Evolutionary conservation across 92 coral and sea anemone species (phyloP).

Genomic region (Phymanthus crucifer): DNA sequence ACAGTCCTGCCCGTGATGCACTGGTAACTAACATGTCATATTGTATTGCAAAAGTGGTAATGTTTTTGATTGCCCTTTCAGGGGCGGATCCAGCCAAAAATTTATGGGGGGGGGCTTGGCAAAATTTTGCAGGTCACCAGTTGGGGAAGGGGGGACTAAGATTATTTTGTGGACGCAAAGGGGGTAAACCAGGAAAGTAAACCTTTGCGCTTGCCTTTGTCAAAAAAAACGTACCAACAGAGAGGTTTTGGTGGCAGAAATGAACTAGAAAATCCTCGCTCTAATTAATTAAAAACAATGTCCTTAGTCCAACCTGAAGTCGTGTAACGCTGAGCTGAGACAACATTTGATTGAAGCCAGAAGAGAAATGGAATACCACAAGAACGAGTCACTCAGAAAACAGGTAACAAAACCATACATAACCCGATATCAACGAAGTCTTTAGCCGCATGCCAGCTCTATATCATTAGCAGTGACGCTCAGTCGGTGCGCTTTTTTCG

Average conservation of each 20-base stretch:
- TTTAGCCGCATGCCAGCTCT: not conserved
- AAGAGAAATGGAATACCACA: constrained; percentile 76
- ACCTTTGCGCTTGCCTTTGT: too few relatives aligned
- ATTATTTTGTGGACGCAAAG: too few relatives aligned
- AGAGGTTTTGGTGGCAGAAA: too few relatives aligned
- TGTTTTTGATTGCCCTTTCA: not conserved
- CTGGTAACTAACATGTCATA: constrained; percentile 54
- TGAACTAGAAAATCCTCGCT: too few relatives aligned
- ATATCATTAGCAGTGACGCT: too few relatives aligned
- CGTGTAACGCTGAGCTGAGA: constrained; percentile 85
- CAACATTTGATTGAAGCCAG: constrained; percentile 84
- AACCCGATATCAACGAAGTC: not conserved
- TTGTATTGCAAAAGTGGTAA: not conserved
- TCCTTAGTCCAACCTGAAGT: constrained; percentile 76
- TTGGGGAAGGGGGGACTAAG: too few relatives aligned
- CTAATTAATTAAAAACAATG: not conserved
- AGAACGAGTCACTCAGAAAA: constrained; percentile 55
- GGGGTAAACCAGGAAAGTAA: too few relatives aligned
- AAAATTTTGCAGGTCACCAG: too few relatives aligned
- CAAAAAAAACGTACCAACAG: too few relatives aligned
- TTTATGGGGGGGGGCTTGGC: too few relatives aligned
- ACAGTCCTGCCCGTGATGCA: constrained; percentile 92
- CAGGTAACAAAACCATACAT: constrained; percentile 52
- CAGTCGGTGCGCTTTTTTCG: too few relatives aligned
- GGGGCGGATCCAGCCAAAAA: too few relatives aligned